These are phyloP conservation scores for Callyntrura sp. DNA, from an alignment of 2,888 invertebrate species.

Conservation along the genomic window DNA sequence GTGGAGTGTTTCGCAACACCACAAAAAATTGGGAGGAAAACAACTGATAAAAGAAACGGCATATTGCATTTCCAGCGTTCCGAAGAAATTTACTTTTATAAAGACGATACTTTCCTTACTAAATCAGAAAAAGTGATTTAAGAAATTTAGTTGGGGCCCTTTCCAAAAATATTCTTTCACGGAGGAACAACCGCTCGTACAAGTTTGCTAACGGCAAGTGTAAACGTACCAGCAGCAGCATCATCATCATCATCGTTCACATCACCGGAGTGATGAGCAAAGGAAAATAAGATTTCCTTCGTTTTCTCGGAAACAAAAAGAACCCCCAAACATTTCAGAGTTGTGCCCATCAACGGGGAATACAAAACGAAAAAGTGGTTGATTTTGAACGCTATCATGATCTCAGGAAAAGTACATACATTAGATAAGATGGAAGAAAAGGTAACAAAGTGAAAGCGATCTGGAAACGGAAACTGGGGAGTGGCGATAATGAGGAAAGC, in stretches of 20 bases:
- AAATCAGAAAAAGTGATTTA: too few relatives aligned
- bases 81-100: not conserved
- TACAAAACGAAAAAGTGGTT: not conserved
- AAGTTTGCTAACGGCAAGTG: not conserved
- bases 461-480: not conserved
- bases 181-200: not conserved
- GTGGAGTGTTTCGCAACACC: too few relatives aligned
- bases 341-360: too few relatives aligned
- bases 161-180: not conserved
- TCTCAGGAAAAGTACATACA: not conserved
- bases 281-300: conserved; percentile 23
- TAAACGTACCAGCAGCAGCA: not conserved
- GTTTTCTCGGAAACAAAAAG: conserved; percentile 27
- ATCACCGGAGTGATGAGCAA: not conserved
- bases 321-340: too few relatives aligned
- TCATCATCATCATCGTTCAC: not conserved
- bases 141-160: not conserved
- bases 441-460: conserved; percentile 6
- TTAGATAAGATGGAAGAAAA: not conserved
- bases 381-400: not conserved
- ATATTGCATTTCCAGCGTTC: not conserved
- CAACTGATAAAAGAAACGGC: not conserved
- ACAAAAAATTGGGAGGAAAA: not conserved
- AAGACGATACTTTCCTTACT: too few relatives aligned
- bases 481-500: not conserved